Percentiles rank a stretch among this genome's conserved stretches.
These are phyloP conservation scores for Sussaba pulchella DNA, from an alignment of 2,888 invertebrate species.

Conservation along the genomic window DNA sequence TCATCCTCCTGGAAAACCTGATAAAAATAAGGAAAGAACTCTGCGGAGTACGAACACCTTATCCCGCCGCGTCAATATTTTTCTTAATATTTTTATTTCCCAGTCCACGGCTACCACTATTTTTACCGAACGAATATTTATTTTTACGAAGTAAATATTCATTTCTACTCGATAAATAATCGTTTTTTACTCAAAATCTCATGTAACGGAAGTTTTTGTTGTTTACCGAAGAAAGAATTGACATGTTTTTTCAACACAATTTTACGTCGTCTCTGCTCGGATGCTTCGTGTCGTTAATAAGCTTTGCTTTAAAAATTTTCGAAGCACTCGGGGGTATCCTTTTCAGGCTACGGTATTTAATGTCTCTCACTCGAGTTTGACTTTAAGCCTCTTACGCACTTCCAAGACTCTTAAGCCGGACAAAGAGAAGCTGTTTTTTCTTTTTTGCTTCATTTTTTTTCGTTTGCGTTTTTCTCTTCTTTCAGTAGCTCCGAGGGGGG, in stretches of 20 bases:
- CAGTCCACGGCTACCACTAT: no score
- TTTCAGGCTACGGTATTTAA: slow-evolving; percentile 67
- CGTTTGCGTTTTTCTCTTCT: slow-evolving; percentile 6
- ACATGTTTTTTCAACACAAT: slow-evolving; percentile 27
- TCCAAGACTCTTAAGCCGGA: slow-evolving; percentile 82
- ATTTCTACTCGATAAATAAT: no score
- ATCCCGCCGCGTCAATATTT: slow-evolving; percentile 13
- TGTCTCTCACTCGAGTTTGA: slow-evolving; percentile 67
- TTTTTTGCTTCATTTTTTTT: slow-evolving; percentile 41
- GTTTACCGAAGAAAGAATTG: slow-evolving; percentile 32
- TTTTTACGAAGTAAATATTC: background rate
- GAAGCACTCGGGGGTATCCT: slow-evolving; percentile 41
- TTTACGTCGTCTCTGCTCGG: slow-evolving; percentile 24
- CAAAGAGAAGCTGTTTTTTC: slow-evolving; percentile 79
- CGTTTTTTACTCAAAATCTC: no score
- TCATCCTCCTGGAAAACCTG: slow-evolving; percentile 86
- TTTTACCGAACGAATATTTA: slow-evolving; percentile 39
- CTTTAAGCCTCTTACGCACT: slow-evolving; percentile 83
- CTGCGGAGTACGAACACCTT: slow-evolving; percentile 42
- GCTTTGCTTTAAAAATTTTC: slow-evolving; percentile 53
- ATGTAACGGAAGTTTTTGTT: no score
- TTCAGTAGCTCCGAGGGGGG: background rate
- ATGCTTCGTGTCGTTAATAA: slow-evolving; percentile 55
- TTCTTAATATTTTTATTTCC: slow-evolving; percentile 45
- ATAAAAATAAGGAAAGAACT: slow-evolving; percentile 85